Evolutionary conservation across 2,888 invertebrate genomes (phyloP).

Genomic region (Drosophila testacea): DNA sequence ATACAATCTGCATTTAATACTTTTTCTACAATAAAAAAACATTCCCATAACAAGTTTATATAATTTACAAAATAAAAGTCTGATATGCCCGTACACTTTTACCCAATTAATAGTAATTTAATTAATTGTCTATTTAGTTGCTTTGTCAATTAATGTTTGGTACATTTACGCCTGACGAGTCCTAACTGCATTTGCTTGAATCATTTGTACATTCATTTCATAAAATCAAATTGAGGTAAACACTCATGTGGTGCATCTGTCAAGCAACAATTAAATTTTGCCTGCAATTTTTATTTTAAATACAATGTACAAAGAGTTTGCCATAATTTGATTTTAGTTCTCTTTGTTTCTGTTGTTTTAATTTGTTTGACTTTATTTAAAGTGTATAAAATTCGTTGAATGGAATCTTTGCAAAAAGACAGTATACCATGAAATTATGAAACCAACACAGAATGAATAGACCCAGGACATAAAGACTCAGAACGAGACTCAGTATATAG

Average conservation of each 20-base stretch:
- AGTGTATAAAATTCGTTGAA: not conserved
- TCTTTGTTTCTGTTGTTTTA: too few species aligned
- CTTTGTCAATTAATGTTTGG: slow-evolving; percentile 14
- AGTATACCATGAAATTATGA: not conserved
- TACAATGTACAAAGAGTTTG: slow-evolving; percentile 4
- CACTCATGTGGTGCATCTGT: slow-evolving; percentile 3
- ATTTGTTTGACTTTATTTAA: not conserved
- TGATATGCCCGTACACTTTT: not conserved
- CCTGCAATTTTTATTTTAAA: not conserved
- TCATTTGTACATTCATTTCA: slow-evolving; percentile 26
- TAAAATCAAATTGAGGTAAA: slow-evolving; percentile 32
- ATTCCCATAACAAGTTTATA: not conserved
- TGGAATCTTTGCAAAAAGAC: not conserved
- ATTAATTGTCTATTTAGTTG: slow-evolving; percentile 13
- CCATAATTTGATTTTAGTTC: not conserved
- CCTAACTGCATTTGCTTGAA: slow-evolving; percentile 31
- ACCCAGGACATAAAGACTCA: too few species aligned
- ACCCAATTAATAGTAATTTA: not conserved
- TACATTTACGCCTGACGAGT: not conserved
- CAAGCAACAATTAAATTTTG: slow-evolving; percentile 39
- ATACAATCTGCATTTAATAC: not conserved
- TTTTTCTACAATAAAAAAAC: not conserved
- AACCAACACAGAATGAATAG: not conserved
- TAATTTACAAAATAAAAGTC: not conserved
- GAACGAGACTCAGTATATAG: too few species aligned